Evolutionary conservation across 2,113 vertebrate genomes (phyloP).

Genomic region (Gavialis gangeticus): DNA sequence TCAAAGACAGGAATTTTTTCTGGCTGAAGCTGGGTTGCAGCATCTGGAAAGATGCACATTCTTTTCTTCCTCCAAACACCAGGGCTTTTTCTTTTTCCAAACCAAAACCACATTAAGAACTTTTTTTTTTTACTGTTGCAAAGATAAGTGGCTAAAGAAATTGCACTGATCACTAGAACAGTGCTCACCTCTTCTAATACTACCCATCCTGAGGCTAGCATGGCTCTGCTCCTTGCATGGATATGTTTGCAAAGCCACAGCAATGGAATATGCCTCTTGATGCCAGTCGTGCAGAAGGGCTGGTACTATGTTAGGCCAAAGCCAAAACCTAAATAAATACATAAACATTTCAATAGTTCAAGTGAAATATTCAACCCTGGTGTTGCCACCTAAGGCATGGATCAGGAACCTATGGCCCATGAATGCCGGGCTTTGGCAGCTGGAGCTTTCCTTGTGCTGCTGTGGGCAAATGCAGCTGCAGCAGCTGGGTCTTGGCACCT

Average conservation of each 20-base stretch:
- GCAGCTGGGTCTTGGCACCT: not conserved
- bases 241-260: not conserved
- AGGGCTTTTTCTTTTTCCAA: not conserved
- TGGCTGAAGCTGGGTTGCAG: not conserved
- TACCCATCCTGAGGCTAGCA: not conserved
- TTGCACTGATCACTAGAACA: too few species aligned
- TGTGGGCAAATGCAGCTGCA: too few species aligned
- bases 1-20: not conserved
- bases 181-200: not conserved
- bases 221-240: not conserved
- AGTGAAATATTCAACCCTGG: not conserved
- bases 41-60: not conserved
- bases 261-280: too few species aligned
- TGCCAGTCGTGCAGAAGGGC: too few species aligned
- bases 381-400: too few species aligned
- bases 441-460: too few species aligned
- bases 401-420: too few species aligned
- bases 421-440: too few species aligned
- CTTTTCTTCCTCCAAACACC: not conserved
- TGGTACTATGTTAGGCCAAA: not conserved
- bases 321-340: not conserved
- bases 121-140: not conserved
- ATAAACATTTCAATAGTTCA: not conserved
- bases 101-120: rapidly evolving
- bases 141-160: not conserved